Evolutionary conservation across 2,113 vertebrate genomes (phyloP), one percentile per base, ranked within the genome.

Genomic region (Stegastes partitus): DNA sequence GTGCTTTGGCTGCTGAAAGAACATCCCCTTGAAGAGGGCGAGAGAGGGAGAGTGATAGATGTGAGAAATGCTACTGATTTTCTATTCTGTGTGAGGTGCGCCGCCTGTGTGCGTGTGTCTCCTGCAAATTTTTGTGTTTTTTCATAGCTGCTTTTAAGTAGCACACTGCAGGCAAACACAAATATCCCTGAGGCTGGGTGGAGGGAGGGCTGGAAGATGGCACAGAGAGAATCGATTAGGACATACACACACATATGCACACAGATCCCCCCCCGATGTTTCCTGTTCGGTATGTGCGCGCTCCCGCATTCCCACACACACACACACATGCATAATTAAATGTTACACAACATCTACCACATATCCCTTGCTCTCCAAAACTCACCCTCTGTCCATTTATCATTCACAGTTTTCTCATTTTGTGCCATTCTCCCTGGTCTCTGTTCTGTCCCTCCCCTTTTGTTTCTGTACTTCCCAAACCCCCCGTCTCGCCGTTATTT

Each of bases 171-270:
- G 88, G 79, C 73, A 85, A 85, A 87, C 83, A 88, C 75, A 92
- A 91, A 91, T 78, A 89, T 82, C 84, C 87, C 86, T 19, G 22
- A 65, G 88, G 86, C 79, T 45, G 74, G 53, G 59, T 47, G 65
- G 28, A 61, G 76, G 68, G 68, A 75, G 31, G 74, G 66, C 53
- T 83, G 80, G 69, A 87, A 89, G 77, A 85, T 57, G 68, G 67
- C 82, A 89, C 69, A 88, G 85, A 85, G 84, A 91, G 85, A 91
- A 90, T 90, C 77, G 71, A 91, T 92, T 86, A 87, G 74, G 71
- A 84, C 61, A 44, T 54, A 74, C 64, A 53, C 53, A 77, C 21
- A 63, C 11, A 65, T 45, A 58, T 54, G 77, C 61, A 63, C 51
- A 53, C 45, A n/a, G 45, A 54, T 7, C 53, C 23, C 34, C 23